Evolutionary conservation across 2,797 vertebrate species (phyloP).

Genomic region (Taeniopygia guttata): DNA sequence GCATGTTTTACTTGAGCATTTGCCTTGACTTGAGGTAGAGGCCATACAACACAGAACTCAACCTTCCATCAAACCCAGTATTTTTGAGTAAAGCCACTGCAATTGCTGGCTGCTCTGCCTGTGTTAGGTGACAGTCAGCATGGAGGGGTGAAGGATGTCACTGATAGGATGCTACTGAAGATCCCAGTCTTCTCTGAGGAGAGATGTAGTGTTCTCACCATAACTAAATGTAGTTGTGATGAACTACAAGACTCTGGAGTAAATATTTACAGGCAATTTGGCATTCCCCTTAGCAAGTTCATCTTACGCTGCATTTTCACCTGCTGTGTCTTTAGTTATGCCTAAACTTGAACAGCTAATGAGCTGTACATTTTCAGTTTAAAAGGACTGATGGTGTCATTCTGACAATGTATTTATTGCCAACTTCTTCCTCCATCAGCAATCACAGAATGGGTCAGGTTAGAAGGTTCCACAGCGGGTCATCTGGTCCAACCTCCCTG

Average conservation of each 20-base stretch:
- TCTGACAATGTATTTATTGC: neutral
- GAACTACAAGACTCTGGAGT: neutral
- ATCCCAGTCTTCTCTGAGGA: neutral
- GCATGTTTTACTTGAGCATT: neutral
- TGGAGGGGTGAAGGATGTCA: neutral
- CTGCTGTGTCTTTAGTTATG: neutral
- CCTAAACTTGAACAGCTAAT: neutral
- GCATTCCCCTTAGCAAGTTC: neutral
- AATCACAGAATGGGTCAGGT: neutral
- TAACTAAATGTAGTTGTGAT: neutral
- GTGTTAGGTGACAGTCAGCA: neutral
- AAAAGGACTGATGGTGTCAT: neutral
- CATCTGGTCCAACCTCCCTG: neutral
- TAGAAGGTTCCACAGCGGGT: neutral
- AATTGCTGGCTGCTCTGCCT: neutral
- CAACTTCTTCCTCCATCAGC: neutral
- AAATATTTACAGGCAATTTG: neutral
- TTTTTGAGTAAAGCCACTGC: neutral
- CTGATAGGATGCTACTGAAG: neutral
- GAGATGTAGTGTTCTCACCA: rapidly evolving
- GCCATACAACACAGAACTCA: neutral
- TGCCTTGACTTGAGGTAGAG: neutral
- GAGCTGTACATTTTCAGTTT: neutral
- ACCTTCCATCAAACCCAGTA: neutral
- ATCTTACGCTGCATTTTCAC: neutral